These are phyloP conservation scores for Liposcelis brunnea DNA, from an alignment of 2,888 invertebrate species.

Conservation along the genomic window DNA sequence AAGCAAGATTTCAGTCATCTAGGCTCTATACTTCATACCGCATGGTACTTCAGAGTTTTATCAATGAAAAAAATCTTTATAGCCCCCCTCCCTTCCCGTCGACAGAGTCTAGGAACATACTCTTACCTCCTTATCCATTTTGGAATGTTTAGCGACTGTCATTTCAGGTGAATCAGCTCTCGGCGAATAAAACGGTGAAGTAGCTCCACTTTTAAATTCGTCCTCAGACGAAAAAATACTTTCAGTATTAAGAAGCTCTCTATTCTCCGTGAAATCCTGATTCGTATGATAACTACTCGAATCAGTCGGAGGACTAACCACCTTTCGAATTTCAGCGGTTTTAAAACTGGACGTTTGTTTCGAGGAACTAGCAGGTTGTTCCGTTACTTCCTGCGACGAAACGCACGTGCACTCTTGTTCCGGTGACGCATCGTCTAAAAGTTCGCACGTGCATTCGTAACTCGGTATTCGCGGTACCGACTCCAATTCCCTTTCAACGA, in stretches of 20 bases:
- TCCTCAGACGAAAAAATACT: slow-evolving; percentile 1
- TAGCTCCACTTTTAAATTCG: slow-evolving; percentile 2
- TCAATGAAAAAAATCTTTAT: no score
- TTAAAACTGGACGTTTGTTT: no score
- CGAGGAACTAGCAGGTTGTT: background rate
- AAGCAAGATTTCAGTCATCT: no score
- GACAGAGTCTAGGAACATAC: no score
- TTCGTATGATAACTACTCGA: background rate
- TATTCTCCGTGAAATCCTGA: background rate
- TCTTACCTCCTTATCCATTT: slow-evolving; percentile 9
- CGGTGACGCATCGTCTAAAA: background rate
- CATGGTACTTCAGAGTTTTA: no score
- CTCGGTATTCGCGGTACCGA: background rate
- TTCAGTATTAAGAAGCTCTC: background rate
- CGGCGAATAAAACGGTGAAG: slow-evolving; percentile 6
- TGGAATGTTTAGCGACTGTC: slow-evolving; percentile 3
- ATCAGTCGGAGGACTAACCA: background rate
- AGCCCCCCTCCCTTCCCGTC: no score
- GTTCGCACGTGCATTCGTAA: background rate
- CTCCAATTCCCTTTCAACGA: background rate
- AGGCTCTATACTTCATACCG: no score
- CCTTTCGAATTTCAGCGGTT: background rate
- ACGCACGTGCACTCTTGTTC: background rate
- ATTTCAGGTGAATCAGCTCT: slow-evolving; percentile 5
- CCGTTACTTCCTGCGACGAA: background rate